Conservation (phyloP, 2,888 invertebrate species). For the Ornithoptera alexandrae region DNA sequence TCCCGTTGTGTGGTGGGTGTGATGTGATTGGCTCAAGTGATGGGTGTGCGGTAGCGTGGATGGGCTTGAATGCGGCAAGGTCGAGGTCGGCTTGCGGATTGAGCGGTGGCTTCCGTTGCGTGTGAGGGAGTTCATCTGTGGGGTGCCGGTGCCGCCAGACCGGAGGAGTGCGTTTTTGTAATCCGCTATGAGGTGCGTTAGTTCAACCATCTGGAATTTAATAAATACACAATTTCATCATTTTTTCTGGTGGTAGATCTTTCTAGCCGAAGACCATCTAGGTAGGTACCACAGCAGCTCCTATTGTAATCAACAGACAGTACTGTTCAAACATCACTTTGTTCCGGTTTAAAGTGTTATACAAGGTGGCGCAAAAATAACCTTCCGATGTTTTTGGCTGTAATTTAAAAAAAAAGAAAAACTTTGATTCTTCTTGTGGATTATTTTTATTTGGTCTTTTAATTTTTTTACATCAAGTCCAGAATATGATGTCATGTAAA, state of each 20-base stretch:
- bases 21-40: conserved; percentile 47
- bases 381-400: too few species aligned
- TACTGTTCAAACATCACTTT: too few species aligned
- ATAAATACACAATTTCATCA: background rate
- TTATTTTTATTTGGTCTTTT: too few species aligned
- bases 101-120: conserved; percentile 85
- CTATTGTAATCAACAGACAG: too few species aligned
- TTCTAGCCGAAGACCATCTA: background rate
- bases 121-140: conserved; percentile 88
- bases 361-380: too few species aligned
- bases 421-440: too few species aligned
- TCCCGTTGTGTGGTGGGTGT: conserved; percentile 73
- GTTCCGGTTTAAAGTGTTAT: too few species aligned
- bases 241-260: background rate
- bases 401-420: too few species aligned
- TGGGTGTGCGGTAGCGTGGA: conserved; percentile 65
- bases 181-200: conserved; percentile 94
- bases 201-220: conserved; percentile 87
- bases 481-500: too few species aligned
- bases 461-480: too few species aligned
- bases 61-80: conserved; percentile 69
- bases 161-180: conserved; percentile 94
- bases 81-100: conserved; percentile 62
- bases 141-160: conserved; percentile 86
- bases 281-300: background rate